These are phyloP conservation scores for Thunnus albacares DNA, from an alignment of 2,797 vertebrate species.

Conservation along the genomic window DNA sequence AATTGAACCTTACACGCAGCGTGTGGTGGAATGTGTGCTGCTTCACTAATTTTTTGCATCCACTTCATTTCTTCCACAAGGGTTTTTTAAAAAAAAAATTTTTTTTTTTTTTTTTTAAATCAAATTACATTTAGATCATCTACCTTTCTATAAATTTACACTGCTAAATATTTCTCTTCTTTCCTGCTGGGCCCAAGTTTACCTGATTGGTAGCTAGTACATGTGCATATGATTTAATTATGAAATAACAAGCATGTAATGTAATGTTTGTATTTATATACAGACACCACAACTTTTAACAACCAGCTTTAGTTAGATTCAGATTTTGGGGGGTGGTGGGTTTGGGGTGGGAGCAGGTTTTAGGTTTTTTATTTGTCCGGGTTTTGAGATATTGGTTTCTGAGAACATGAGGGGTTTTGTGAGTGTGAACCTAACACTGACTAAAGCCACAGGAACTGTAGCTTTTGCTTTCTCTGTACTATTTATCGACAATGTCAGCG, in stretches of 20 bases:
- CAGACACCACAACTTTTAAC: too few relatives aligned
- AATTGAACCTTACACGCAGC: conserved; percentile 16
- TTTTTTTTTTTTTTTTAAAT: not conserved
- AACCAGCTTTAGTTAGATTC: too few relatives aligned
- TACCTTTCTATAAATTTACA: not conserved
- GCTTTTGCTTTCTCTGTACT: not conserved
- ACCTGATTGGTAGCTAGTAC: not conserved
- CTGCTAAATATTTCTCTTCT: not conserved
- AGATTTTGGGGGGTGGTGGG: too few relatives aligned
- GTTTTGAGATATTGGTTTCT: too few relatives aligned
- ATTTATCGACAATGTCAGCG: not conserved
- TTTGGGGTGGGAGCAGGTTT: too few relatives aligned
- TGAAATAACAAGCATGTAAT: not conserved
- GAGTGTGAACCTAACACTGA: not conserved
- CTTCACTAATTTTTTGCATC: not conserved
- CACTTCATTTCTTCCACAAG: not conserved
- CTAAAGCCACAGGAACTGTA: not conserved
- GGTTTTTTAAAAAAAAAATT: too few relatives aligned
- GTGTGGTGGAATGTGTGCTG: conserved; percentile 24
- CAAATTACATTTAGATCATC: not conserved
- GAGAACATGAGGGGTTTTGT: not conserved
- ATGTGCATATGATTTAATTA: not conserved
- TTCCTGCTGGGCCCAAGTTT: not conserved
- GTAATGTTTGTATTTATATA: not conserved
- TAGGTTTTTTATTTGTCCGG: too few relatives aligned